Evolutionary conservation across 2,888 invertebrate species (phyloP), one percentile per base, ranked within the genome.

Genomic region (Ommatoiulus sabulosus): DNA sequence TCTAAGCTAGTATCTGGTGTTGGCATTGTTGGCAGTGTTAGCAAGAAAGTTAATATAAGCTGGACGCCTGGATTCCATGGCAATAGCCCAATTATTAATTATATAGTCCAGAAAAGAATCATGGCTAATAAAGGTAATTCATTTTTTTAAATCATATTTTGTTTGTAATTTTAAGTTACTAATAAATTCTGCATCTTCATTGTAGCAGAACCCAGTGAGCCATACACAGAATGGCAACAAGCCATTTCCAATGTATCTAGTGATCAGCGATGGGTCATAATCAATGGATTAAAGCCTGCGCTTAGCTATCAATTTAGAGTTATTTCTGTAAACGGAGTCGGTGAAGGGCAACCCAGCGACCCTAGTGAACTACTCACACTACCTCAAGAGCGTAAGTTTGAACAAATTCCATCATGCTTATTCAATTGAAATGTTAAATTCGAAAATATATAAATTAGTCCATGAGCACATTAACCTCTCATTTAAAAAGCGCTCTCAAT

Each of bases 61-160:
- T 99, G 99, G 99, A 96, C 96, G 15, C 96, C 97, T 0, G 98
- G 98, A 46, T 99, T 99, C 93, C 97, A 99, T 93, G 99, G 99
- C 89, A 99, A 99, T 93, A 98, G 98, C 91, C 97, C 97, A 12
- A 96, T 99, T 89, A 95, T 96, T 91, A 97, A 97, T 92, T 99
- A 97, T 92, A 97, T 97, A 90, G 95, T 99, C 88, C 98, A 99
- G 92, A 96, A 96, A 92, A 95, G 98, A 90, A 96, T 97, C 91
- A 96, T 98, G 44, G 96, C 97, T 1, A 96, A 96, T 92, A 94
- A 97, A 91, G 97, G 97, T 97, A 93, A 94, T 20, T 85, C 2
- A 12, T 43, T 24, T 80, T 52, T 17, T 52, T 17, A 12, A 52
- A 52, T 17, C 15, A 35, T n/a, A n/a, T 35, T 35, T 35, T 35